Percentiles rank a stretch among this genome's conserved stretches.
Conservation (phyloP, 2,888 invertebrate genomes). For the Entomobrya multifasciata region DNA sequence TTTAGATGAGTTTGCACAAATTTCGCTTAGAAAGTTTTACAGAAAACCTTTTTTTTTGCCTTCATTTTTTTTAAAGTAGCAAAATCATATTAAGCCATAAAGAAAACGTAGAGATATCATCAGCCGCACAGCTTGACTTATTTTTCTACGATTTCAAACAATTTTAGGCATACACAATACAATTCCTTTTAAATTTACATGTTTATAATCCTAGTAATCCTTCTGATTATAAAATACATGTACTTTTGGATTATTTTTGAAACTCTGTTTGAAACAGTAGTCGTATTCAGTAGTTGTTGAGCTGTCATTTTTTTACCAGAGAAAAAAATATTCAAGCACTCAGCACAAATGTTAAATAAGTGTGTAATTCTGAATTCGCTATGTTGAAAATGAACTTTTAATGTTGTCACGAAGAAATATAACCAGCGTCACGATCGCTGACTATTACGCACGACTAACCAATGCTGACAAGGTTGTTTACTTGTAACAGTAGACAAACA, state of each 20-base stretch:
- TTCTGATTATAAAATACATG: no score
- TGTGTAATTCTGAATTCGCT: no score
- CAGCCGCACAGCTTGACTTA: constrained; percentile 25
- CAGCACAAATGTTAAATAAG: background rate
- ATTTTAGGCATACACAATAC: background rate
- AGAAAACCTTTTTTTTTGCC: background rate
- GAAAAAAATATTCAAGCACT: background rate
- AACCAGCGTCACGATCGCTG: constrained; percentile 30
- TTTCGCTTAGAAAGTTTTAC: no score
- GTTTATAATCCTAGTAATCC: no score
- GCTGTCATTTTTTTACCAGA: background rate
- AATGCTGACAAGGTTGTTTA: constrained; percentile 28
- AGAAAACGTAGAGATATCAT: background rate
- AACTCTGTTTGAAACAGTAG: background rate
- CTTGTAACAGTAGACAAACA: background rate
- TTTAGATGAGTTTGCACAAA: constrained; percentile 37
- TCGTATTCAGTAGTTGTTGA: background rate
- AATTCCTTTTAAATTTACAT: background rate
- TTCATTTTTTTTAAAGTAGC: constrained; percentile 9
- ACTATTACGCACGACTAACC: constrained; percentile 27
- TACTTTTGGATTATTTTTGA: no score
- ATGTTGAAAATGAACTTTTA: constrained; percentile 20
- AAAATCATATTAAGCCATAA: background rate
- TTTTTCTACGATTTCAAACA: constrained; percentile 29
- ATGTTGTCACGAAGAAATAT: constrained; percentile 38